phyloP scores from a whole-genome alignment of 2,113 vertebrate genomes.

The Indicator maculatus region DNA sequence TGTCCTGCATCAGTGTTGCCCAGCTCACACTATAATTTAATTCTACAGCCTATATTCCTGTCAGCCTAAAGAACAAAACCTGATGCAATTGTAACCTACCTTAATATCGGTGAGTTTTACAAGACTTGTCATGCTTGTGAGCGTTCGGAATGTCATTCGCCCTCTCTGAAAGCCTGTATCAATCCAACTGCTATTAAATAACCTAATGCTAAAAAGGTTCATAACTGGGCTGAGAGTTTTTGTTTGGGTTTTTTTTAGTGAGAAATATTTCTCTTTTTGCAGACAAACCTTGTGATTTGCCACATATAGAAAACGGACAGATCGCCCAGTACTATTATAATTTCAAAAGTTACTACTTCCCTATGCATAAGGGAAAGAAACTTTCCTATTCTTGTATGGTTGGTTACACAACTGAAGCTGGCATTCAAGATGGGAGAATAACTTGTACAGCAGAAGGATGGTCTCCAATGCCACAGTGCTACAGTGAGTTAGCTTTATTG shows the following conservation, averaged over 20 bases:
- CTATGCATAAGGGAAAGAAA: constrained; percentile 56
- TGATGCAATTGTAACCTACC: background rate
- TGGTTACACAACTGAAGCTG: constrained; percentile 71
- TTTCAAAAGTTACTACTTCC: constrained; percentile 76
- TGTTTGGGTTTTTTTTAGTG: background rate
- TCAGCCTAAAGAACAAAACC: background rate
- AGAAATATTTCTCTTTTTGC: constrained; percentile 23
- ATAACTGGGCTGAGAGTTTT: background rate
- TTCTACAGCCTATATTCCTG: background rate
- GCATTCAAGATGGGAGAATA: constrained; percentile 57
- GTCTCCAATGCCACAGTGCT: constrained; percentile 69
- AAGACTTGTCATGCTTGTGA: background rate
- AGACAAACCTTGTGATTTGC: constrained; percentile 73
- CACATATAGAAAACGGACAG: constrained; percentile 70
- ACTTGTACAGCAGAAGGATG: constrained; percentile 72
- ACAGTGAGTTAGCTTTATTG: constrained; percentile 65
- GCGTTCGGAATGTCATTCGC: background rate
- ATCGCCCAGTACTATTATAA: constrained; percentile 75
- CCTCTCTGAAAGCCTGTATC: background rate
- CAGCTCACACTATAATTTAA: background rate
- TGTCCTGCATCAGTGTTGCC: background rate
- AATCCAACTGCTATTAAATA: background rate
- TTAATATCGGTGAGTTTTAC: background rate
- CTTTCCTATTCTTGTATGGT: constrained; percentile 68
- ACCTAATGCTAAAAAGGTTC: background rate